Evolutionary conservation across 2,888 invertebrate genomes (phyloP), one percentile per base, ranked within the genome.

Genomic region (Rhingia rostrata): DNA sequence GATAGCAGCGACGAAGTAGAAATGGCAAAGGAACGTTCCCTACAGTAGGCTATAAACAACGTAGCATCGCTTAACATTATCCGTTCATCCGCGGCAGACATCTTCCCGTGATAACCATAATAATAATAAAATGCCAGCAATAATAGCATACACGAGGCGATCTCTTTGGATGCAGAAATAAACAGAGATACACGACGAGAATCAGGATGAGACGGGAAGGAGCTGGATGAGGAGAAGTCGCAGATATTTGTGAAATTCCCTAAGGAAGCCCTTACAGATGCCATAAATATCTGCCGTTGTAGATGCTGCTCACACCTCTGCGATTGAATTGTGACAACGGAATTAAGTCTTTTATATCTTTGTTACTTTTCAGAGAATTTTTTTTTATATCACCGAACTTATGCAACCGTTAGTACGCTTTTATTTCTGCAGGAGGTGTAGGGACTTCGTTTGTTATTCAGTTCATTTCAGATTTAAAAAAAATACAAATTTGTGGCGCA

Each of bases 111-210:
- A 83, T 83, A 83, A 78, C 72, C 73, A 75, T 58, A 81, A 72
- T 66, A 80, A 80, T 73, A 83, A 78, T 77, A 82, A 82, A 83
- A 78, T 83, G 56, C 67, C 67, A 78, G 33, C 72, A 73, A 64
- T 67, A 83, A 83, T 77, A 67, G 69, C 51, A 73, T 56, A 73
- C 56, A 39, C 41, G 60, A 53, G 60, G 60, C 60, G 47, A 73
- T 53, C n/a, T 58, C 35, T 32, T 22, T 9, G 33, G 41, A 66
- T 60, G 66, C 37, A 22, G n/a, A 33, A 22, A 56, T 37, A 32
- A 33, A 53, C 51, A 14, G 43, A 37, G 43, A 10, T n/a, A 35
- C 5, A 41, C 10, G 6, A 35, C 22, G 30, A 32, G 6, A 45
- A 35, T 32, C 9, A 35, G 39, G n/a, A 10, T 39, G 39, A 7